These are phyloP conservation scores for Ctena decussata DNA, from an alignment of 2,888 invertebrate species.

Conservation along the genomic window DNA sequence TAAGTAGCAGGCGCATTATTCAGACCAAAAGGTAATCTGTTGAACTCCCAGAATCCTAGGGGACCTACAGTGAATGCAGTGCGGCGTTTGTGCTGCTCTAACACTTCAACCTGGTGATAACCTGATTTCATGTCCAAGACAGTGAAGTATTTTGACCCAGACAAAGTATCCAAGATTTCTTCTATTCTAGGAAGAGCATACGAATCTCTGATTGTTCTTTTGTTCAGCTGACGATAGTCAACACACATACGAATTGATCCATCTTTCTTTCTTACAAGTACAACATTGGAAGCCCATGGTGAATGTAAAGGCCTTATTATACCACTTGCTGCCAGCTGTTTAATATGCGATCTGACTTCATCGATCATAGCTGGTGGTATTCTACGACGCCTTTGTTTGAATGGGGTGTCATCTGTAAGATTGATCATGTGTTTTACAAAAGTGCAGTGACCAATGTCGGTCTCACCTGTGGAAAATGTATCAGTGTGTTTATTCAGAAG, in stretches of 20 bases:
- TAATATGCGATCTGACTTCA: slow-evolving; percentile 39
- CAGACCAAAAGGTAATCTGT: slow-evolving; percentile 42
- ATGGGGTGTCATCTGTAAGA: slow-evolving; percentile 43
- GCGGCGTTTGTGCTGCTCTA: slow-evolving; percentile 35
- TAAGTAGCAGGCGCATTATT: slow-evolving; percentile 48
- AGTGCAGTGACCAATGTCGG: slow-evolving; percentile 25
- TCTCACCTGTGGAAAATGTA: slow-evolving; percentile 20
- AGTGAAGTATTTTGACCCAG: neutral
- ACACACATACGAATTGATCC: slow-evolving; percentile 19
- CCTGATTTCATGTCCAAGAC: slow-evolving; percentile 37
- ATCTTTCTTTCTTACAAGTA: slow-evolving; percentile 53
- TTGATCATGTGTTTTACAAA: slow-evolving; percentile 14
- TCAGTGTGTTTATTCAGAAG: neutral
- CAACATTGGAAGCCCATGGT: slow-evolving; percentile 55
- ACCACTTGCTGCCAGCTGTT: slow-evolving; percentile 37
- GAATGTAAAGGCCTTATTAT: slow-evolving; percentile 48
- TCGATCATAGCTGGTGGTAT: slow-evolving; percentile 60
- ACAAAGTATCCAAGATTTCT: slow-evolving; percentile 21
- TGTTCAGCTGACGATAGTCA: slow-evolving; percentile 19
- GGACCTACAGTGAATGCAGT: too few species aligned
- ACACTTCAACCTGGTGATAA: slow-evolving; percentile 32
- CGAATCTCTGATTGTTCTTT: neutral
- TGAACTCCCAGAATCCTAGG: too few species aligned
- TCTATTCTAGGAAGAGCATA: slow-evolving; percentile 51
- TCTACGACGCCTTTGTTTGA: slow-evolving; percentile 54